A percentile compares a stretch with the other conserved stretches of the same genome.
phyloP scores from a whole-genome alignment of 2,888 invertebrate species.

The Altica lythri region DNA sequence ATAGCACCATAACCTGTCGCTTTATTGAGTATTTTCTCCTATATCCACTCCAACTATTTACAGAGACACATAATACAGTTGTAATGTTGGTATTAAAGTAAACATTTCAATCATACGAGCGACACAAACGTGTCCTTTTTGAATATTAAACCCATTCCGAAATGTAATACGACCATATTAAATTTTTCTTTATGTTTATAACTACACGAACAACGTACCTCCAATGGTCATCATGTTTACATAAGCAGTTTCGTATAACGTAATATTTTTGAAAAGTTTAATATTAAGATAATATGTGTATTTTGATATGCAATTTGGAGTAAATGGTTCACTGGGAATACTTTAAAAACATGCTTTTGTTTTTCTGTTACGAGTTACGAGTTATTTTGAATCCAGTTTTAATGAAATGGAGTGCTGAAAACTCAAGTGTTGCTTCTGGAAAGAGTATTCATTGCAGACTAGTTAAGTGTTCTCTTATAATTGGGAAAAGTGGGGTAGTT shows the following conservation, averaged over 20 bases:
- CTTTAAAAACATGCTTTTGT: neutral
- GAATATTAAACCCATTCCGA: slow-evolving; percentile 23
- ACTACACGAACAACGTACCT: slow-evolving; percentile 9
- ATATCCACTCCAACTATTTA: slow-evolving; percentile 2
- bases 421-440: neutral
- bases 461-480: too few relatives aligned
- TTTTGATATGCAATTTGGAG: slow-evolving; percentile 10
- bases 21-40: slow-evolving; percentile 5
- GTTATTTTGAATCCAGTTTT: too few relatives aligned
- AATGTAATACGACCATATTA: slow-evolving; percentile 17
- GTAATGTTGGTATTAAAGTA: slow-evolving; percentile 17
- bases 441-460: too few relatives aligned
- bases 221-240: slow-evolving; percentile 15
- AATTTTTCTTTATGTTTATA: slow-evolving; percentile 15
- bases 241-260: slow-evolving; percentile 7
- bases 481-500: too few relatives aligned
- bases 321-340: slow-evolving; percentile 9
- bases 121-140: slow-evolving; percentile 21
- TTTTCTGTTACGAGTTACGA: too few relatives aligned
- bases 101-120: slow-evolving; percentile 23
- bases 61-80: slow-evolving; percentile 13
- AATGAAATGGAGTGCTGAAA: neutral
- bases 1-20: neutral
- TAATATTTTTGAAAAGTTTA: slow-evolving; percentile 13
- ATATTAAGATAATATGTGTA: slow-evolving; percentile 1